Evolutionary conservation across 2,113 vertebrate genomes (phyloP), one percentile per base, ranked within the genome.

Genomic region (Callaeas wilsoni): DNA sequence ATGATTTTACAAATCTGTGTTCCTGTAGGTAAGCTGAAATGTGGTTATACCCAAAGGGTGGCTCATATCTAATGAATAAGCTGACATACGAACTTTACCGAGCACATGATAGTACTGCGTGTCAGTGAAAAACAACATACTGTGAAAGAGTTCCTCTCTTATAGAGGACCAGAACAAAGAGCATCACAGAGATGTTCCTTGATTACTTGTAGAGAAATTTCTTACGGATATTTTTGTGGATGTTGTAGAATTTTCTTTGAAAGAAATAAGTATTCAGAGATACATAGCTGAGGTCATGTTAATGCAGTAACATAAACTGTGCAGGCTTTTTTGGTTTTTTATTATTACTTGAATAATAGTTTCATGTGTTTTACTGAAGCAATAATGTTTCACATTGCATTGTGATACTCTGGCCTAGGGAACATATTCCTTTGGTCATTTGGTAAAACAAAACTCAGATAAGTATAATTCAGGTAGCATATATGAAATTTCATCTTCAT

Each of bases 401-500:
- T 91, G 79, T 13, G 8, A 47, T 93, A 41, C 84, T 77, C 93
- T 70, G 49, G 91, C 71, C 95, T 87, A 94, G 80, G 56, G 75
- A 89, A 71, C 82, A 19, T 92, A 85, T 92, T 97, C 90, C 70
- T 97, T 90, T 92, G 96, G 62, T 96, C 92, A 96, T 95, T 95
- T 29, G 2, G 71, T 96, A 82, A 96, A 97, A 96, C 95, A 96
- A 97, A 96, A 95, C 90, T 94, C 94, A 96, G 82, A 91, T 97
- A 96, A 96, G 88, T 96, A 47, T 85, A 92, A 94, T 97, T 95
- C 83, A 93, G 81, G 81, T 94, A 83, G 82, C 83, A 46, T 86
- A 41, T 95, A 97, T 93, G 92, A 95, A 97, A 94, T 97, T 84
- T 94, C 87, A 84, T 93, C 86, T 96, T 95, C 94, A 97, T 97